phyloP scores from a whole-genome alignment of 92 coral and sea anemone genomes.

The Meandrina meandrites region DNA sequence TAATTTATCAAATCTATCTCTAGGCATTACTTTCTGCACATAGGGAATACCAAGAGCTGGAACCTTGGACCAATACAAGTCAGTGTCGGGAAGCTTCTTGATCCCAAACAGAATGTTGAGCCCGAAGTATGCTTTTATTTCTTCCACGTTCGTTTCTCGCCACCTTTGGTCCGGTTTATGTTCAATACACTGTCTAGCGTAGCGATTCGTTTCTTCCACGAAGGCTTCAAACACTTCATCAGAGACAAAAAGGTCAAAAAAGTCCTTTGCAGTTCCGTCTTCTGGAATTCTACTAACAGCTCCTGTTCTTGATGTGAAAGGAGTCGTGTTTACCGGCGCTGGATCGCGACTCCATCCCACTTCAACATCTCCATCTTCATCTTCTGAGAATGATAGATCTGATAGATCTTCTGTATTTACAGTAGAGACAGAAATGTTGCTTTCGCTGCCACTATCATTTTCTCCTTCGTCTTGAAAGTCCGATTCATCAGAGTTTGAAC shows the following conservation, averaged over 20 bases:
- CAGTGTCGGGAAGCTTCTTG: conserved; percentile 24
- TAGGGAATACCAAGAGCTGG: conserved; percentile 18
- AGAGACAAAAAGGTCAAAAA: conserved; percentile 19
- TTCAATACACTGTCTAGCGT: conserved; percentile 18
- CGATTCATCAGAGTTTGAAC: conserved; percentile 29
- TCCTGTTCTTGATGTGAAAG: conserved; percentile 33
- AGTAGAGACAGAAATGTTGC: conserved; percentile 14
- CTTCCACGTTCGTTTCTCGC: conserved; percentile 35
- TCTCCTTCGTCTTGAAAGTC: conserved; percentile 15
- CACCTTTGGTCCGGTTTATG: conserved; percentile 23
- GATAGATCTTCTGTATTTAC: conserved; percentile 47
- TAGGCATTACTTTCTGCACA: conserved; percentile 33
- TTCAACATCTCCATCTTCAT: too few relatives aligned
- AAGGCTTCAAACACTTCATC: conserved; percentile 24
- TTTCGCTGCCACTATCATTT: conserved; percentile 12
- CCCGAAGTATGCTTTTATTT: conserved; percentile 27
- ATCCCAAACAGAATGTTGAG: conserved; percentile 30
- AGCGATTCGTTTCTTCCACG: conserved; percentile 31
- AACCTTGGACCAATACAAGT: conserved; percentile 37
- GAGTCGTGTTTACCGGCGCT: conserved; percentile 37
- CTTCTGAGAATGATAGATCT: too few relatives aligned
- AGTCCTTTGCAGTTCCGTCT: conserved; percentile 20
- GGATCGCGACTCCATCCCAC: conserved; percentile 34
- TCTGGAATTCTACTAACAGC: conserved; percentile 29
- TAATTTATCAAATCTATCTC: conserved; percentile 27